Conservation (phyloP, 2,113 vertebrate genomes). For the Stigmatopora nigra region DNA sequence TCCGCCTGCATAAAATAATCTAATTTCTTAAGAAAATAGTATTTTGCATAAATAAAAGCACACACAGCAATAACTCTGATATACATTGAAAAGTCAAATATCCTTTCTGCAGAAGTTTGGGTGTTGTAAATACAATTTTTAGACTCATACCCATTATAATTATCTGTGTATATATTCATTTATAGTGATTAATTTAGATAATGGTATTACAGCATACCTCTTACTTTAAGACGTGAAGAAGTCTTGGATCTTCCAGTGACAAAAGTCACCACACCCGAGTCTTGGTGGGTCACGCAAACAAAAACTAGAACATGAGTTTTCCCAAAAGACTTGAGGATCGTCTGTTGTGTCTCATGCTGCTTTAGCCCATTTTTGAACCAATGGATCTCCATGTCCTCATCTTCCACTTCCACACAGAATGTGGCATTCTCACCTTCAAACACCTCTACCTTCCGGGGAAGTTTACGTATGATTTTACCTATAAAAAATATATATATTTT, state of each 20-base stretch:
- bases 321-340: constrained; percentile 82
- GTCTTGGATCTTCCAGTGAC: constrained; percentile 77
- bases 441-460: constrained; percentile 87
- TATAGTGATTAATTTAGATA: background rate
- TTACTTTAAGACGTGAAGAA: constrained; percentile 84
- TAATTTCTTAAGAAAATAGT: no score
- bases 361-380: constrained; percentile 83
- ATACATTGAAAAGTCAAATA: no score
- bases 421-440: constrained; percentile 88
- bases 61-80: no score
- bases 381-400: constrained; percentile 69
- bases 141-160: no score
- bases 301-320: constrained; percentile 89
- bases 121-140: no score
- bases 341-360: constrained; percentile 70
- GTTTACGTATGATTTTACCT: constrained; percentile 70
- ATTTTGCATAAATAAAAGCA: no score
- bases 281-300: constrained; percentile 79
- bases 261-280: constrained; percentile 84
- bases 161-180: no score
- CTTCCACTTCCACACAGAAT: constrained; percentile 84
- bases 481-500: background rate
- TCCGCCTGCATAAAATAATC: no score
- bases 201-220: constrained; percentile 67
- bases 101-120: no score